Percentiles rank a stretch among this genome's conserved stretches.
These are phyloP conservation scores for Hypomecis punctinalis DNA, from an alignment of 2,888 invertebrate genomes.

Conservation along the genomic window DNA sequence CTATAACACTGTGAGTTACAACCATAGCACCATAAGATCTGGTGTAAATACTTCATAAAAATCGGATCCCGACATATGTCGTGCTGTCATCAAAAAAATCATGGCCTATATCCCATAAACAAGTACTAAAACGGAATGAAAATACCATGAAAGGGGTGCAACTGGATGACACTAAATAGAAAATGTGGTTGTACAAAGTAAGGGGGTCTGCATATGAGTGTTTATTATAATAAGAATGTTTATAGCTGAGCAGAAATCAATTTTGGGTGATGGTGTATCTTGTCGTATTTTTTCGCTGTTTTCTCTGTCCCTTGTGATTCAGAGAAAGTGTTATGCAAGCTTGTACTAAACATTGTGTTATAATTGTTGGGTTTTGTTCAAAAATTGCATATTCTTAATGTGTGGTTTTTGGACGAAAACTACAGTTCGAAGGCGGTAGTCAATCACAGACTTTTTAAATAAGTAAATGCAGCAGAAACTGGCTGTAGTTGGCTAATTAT, in stretches of 20 bases:
- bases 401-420: no score
- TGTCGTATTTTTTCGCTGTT: no score
- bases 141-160: slow-evolving; percentile 23
- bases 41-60: slow-evolving; percentile 20
- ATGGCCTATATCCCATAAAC: slow-evolving; percentile 17
- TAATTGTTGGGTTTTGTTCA: no score
- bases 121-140: slow-evolving; percentile 21
- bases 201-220: not conserved
- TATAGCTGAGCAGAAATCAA: not conserved
- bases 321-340: no score
- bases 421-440: no score
- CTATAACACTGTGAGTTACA: no score
- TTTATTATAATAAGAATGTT: slow-evolving; percentile 4
- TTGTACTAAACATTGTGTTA: no score
- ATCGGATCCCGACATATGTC: slow-evolving; percentile 8
- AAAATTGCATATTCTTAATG: no score
- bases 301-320: no score
- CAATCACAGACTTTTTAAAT: no score
- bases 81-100: slow-evolving; percentile 19
- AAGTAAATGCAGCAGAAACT: no score
- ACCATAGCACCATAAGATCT: not conserved
- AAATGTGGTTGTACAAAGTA: slow-evolving; percentile 6
- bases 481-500: no score
- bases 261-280: not conserved
- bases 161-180: slow-evolving; percentile 13